phyloP scores from a whole-genome alignment of 2,113 vertebrate genomes.

The Orycteropus afer region DNA sequence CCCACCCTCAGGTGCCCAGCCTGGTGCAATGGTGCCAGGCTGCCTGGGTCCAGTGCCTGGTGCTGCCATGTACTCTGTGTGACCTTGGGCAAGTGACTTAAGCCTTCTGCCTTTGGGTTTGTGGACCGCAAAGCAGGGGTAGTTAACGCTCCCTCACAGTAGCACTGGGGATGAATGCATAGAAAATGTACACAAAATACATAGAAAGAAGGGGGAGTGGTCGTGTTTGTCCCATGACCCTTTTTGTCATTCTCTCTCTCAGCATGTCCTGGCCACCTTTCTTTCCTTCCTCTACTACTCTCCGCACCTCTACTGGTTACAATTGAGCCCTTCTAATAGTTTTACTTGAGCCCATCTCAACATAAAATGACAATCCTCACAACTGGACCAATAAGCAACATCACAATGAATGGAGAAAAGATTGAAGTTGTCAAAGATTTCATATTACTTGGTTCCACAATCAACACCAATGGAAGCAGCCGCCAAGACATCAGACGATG shows the following conservation, averaged over 20 bases:
- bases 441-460: no score
- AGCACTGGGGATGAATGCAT: no score
- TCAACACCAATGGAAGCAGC: no score
- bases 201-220: background rate
- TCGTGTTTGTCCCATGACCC: no score
- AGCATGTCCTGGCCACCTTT: background rate
- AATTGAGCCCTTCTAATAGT: background rate
- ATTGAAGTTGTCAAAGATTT: no score
- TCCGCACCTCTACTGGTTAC: background rate
- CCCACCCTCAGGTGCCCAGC: background rate
- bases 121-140: background rate
- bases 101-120: background rate
- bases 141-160: accelerated
- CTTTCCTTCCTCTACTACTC: background rate
- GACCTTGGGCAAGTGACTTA: background rate
- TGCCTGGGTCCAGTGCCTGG: background rate
- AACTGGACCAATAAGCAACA: no score
- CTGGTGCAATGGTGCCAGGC: background rate
- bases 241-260: background rate
- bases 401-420: no score
- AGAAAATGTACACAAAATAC: no score
- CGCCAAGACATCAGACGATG: no score
- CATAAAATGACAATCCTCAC: no score
- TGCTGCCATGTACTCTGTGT: background rate
- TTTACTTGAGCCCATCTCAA: no score